Percentiles rank a stretch among this genome's conserved stretches.
phyloP scores from a whole-genome alignment of 2,888 invertebrate species.

The Homarus gammarus region DNA sequence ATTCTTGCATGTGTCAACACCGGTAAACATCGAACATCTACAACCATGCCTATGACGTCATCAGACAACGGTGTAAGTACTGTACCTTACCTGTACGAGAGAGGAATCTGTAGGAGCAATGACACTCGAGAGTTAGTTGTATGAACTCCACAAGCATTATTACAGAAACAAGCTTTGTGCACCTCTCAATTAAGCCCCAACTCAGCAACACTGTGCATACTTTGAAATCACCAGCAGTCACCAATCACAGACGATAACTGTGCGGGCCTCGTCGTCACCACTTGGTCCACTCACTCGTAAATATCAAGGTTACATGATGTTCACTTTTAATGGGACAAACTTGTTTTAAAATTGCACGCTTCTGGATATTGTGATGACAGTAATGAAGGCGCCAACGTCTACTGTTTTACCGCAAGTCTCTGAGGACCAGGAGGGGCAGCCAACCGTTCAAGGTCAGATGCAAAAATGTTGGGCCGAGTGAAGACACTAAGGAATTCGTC shows the following conservation, averaged over 20 bases:
- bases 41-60: not conserved
- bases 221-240: not conserved
- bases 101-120: not conserved
- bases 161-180: not conserved
- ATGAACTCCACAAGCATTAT: constrained; percentile 16
- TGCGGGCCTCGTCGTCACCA: not conserved
- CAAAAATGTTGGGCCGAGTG: too few species aligned
- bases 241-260: not conserved
- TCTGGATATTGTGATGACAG: too few species aligned
- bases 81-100: not conserved
- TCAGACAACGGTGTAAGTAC: not conserved
- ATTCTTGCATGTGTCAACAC: not conserved
- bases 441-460: too few species aligned
- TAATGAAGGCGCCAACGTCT: too few species aligned
- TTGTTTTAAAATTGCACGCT: too few species aligned
- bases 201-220: not conserved
- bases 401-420: too few species aligned
- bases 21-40: not conserved
- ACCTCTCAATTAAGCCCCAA: not conserved
- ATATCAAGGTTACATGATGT: too few species aligned
- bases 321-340: too few species aligned
- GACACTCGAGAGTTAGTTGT: not conserved
- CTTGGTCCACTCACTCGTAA: too few species aligned
- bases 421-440: too few species aligned
- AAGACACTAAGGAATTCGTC: too few species aligned